Base-by-base conservation (phyloP, 2,797 vertebrate genomes). In the Sylvia borin region DNA sequence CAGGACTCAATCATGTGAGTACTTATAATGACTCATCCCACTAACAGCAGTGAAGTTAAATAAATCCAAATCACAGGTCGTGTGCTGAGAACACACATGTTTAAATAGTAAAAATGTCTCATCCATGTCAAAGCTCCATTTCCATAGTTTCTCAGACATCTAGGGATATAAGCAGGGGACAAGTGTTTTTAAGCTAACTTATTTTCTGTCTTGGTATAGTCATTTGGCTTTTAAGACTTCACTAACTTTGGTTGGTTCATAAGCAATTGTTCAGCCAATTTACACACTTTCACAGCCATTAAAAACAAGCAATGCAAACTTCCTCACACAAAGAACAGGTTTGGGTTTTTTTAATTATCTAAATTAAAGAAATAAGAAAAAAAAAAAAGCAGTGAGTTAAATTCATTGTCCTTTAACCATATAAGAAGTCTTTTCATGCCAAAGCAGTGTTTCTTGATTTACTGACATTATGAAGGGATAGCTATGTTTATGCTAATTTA, bases 401-500 rank as follows among this genome's bases (percentile, higher is more conserved):
- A 86, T 73, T 81, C 4, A 26, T 64, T 70, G 48, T 25, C 60
- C 29, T 70, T 95, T 81, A 81, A 81, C 47, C 16, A 36, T 10
- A 27, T 36, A 78, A 79, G 22, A 61, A 81, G 86, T 80, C 29
- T 47, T 93, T 94, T 90, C 76, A 81, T 76, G 76, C 45, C 77
- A 70, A 78, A 75, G 45, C 36, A 66, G 13, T 67, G 55, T 67
- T 77, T 95, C 45, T 36, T 81, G 32, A 12, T 87, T 91, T 68
- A 78, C 34, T 90, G 62, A 34, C 20, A 31, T 55, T 86, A 81
- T 81, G 73, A 95, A 90, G 73, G 64, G 74, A 90, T 90, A 42
- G 55, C 38, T 90, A 53, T 79, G 48, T 87, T 94, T 91, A 86
- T 93, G 76, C 88, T 96, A 91, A 97, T 97, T 95, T 72, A 92